Base-by-base conservation (phyloP, 2,113 vertebrate species). In the Meriones unguiculatus region DNA sequence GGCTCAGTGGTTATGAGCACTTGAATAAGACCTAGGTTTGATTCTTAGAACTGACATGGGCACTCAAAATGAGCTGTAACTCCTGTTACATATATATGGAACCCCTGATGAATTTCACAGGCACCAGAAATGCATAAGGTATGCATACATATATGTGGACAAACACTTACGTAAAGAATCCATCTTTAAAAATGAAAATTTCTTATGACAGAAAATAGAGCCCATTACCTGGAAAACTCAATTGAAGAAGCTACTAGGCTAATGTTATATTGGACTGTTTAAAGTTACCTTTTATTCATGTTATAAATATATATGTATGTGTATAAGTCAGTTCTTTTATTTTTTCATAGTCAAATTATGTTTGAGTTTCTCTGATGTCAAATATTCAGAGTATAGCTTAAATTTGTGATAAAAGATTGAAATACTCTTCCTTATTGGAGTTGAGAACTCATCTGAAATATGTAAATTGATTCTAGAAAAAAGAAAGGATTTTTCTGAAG, bases 271-370 rank as follows among this genome's bases (percentile, higher is more conserved):
- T 89, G 85, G 10, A 35, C 22, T 25, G 1, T 54, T 82, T 57
- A 72, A 75, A 13, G 38, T 91, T 22, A 62, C 32, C 3, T 52
- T 94, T 65, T 28, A 18, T 64, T 69, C 24, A 76, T 72, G 17
- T 86, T 75, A 75, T 13, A 81, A n/a, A 80, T 52, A 78, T 41
- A 41, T 1, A 35, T 70, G 30, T 8, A n/a, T 28, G 25, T 85
- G 1, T 52, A 41, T 32, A 62, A 7, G 69, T 81, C 11, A 84
- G 1, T 12, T 32, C 14, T 46, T 46, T 46, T 25, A 8, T 87
- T 96, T 93, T 97, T 94, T 35, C 17, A 72, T 88, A 95, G 54
- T 70, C 30, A 75, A 94, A 54, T 81, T 91, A 57, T 81, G 67
- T 12, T 32, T 57, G 32, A 87, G 25, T 86, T 90, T 15, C 50